Evolutionary conservation across 2,113 vertebrate genomes (phyloP).

Genomic region (Vombatus ursinus): DNA sequence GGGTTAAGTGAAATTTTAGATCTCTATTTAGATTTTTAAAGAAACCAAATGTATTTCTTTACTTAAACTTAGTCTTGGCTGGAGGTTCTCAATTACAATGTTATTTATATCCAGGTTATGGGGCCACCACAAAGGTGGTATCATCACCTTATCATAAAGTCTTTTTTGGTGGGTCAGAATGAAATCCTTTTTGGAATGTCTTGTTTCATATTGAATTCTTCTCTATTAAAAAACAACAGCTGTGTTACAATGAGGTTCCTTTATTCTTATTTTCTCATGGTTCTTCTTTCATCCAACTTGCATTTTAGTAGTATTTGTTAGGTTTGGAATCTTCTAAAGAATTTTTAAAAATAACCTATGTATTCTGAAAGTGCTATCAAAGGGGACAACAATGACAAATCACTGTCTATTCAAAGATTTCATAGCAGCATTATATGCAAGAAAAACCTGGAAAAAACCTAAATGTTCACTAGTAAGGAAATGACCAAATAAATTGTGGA

Average conservation of each 20-base stretch:
- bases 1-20: background rate
- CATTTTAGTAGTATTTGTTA: background rate
- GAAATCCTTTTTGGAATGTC: background rate
- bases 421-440: background rate
- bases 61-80: background rate
- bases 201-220: background rate
- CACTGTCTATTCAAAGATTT: background rate
- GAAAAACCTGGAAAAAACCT: background rate
- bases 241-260: background rate
- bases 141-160: background rate
- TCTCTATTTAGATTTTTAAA: background rate
- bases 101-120: background rate
- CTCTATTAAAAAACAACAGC: background rate
- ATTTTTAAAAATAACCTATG: background rate
- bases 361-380: background rate
- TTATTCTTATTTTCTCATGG: background rate
- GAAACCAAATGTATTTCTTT: background rate
- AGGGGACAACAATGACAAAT: background rate
- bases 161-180: background rate
- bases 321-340: background rate
- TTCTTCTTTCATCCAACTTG: background rate
- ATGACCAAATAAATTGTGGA: background rate
- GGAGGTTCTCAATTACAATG: background rate
- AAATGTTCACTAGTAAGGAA: background rate
- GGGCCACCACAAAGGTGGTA: background rate